Evolutionary conservation across 2,113 vertebrate genomes (phyloP).

Genomic region (Corvus moneduloides): DNA sequence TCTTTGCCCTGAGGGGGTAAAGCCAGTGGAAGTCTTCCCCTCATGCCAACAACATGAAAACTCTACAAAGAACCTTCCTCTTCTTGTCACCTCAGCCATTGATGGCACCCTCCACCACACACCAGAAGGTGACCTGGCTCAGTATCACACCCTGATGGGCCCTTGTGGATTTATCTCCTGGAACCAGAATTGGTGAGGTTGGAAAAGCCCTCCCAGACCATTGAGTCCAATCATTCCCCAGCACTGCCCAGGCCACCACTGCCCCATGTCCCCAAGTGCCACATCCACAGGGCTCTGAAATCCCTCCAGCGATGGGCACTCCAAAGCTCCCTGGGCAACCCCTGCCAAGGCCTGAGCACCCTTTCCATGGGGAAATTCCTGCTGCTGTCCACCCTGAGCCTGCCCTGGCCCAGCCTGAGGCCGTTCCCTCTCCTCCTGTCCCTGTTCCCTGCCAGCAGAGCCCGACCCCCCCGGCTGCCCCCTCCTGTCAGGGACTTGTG

Average conservation of each 20-base stretch:
- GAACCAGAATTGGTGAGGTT: background rate
- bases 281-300: background rate
- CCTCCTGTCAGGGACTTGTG: background rate
- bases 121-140: background rate
- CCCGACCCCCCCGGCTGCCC: background rate
- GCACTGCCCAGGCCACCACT: background rate
- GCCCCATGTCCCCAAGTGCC: background rate
- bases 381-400: background rate
- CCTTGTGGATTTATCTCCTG: background rate
- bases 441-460: background rate
- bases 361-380: background rate
- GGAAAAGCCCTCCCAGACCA: background rate
- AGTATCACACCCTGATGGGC: accelerated
- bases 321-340: background rate
- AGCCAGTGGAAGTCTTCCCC: background rate
- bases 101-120: background rate
- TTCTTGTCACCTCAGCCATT: background rate
- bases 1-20: background rate
- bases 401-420: background rate
- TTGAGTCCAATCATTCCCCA: background rate
- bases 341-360: background rate
- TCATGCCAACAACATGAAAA: background rate
- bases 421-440: background rate
- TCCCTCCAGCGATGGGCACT: background rate
- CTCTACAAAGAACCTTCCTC: background rate